These are phyloP conservation scores for Popillia japonica DNA, from an alignment of 1,140 invertebrate genomes.

Conservation along the genomic window DNA sequence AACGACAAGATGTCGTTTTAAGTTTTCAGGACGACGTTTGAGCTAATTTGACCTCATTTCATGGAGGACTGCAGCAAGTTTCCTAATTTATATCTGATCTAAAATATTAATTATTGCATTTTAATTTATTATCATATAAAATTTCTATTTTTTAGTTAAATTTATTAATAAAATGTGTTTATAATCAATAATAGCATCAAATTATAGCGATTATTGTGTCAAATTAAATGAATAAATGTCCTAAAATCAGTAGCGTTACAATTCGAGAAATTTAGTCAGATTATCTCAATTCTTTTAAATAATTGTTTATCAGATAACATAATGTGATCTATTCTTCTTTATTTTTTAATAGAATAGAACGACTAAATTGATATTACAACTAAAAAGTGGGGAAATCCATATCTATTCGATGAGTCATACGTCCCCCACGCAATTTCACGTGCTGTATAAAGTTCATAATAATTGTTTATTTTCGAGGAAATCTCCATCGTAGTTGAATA, in stretches of 20 bases:
- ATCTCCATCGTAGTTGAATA: neutral
- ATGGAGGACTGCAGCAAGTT: neutral
- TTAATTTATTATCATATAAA: neutral
- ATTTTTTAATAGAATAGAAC: no score
- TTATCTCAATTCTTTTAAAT: no score
- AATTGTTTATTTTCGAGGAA: neutral
- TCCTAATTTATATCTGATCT: neutral
- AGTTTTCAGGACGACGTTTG: neutral
- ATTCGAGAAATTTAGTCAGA: no score
- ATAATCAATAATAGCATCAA: no score
- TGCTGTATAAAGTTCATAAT: neutral
- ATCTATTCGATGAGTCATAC: neutral
- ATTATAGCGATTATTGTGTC: no score
- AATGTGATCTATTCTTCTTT: no score
- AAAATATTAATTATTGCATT: neutral
- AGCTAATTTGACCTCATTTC: neutral
- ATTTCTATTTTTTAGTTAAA: neutral
- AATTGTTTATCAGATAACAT: no score
- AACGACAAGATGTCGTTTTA: constrained; percentile 24
- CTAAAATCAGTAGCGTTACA: no score
- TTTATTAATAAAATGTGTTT: no score
- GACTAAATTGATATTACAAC: neutral
- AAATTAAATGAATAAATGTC: no score
- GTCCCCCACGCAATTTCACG: neutral
- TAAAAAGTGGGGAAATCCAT: neutral